A percentile compares a stretch with the other conserved stretches of the same genome.
Conservation (phyloP, 2,888 invertebrate genomes). For the Mycalesis mineus region DNA sequence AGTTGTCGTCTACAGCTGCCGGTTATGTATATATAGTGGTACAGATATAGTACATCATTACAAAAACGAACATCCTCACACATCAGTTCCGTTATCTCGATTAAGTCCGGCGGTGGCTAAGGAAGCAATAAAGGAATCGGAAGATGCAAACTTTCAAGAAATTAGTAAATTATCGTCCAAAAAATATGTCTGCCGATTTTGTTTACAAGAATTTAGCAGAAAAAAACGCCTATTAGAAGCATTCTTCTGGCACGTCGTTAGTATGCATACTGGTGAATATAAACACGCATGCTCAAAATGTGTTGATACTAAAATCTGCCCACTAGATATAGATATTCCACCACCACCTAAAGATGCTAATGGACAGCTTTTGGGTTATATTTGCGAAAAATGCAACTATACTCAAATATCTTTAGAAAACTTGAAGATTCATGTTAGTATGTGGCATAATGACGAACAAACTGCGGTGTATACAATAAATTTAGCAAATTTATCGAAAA, state of each 20-base stretch:
- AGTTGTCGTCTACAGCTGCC: conserved; percentile 70
- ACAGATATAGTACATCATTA: conserved; percentile 83
- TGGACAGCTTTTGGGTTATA: conserved; percentile 75
- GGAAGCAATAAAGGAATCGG: conserved; percentile 76
- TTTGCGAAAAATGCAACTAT: conserved; percentile 86
- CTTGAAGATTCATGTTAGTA: conserved; percentile 80
- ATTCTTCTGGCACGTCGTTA: conserved; percentile 85
- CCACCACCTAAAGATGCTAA: conserved; percentile 57
- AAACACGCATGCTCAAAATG: conserved; percentile 82
- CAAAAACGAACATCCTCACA: conserved; percentile 78
- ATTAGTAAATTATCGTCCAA: conserved; percentile 53
- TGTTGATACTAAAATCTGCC: conserved; percentile 47
- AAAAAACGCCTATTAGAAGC: conserved; percentile 50
- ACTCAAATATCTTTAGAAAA: conserved; percentile 81
- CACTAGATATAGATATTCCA: conserved; percentile 60
- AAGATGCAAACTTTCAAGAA: conserved; percentile 54
- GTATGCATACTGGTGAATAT: conserved; percentile 88
- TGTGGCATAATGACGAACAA: conserved; percentile 71
- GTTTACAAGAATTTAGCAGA: conserved; percentile 55
- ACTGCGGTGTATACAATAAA: conserved; percentile 67
- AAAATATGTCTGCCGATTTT: conserved; percentile 64
- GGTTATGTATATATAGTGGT: conserved; percentile 79
- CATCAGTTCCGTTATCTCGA: conserved; percentile 82
- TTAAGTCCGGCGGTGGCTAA: conserved; percentile 72
- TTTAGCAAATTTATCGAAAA: conserved; percentile 52